phyloP scores from a whole-genome alignment of 2,113 vertebrate genomes.

The Pangasianodon gigas region DNA sequence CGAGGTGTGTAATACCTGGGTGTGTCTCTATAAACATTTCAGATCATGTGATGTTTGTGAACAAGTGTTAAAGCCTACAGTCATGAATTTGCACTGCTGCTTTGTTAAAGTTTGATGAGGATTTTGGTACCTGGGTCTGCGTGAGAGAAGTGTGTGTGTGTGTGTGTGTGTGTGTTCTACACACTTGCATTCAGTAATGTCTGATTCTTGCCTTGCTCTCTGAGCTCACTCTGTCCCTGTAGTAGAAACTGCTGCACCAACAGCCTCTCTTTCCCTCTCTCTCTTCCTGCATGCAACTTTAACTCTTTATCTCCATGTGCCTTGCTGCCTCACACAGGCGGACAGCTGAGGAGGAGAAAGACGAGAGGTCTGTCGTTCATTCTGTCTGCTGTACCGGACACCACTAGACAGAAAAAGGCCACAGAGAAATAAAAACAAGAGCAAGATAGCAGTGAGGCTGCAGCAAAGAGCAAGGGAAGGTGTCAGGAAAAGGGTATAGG shows the following conservation, averaged over 20 bases:
- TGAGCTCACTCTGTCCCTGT: constrained; percentile 58
- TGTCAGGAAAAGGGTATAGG: neutral
- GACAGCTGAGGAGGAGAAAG: constrained; percentile 88
- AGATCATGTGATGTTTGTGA: constrained; percentile 29
- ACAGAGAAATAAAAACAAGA: constrained; percentile 9
- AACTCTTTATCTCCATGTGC: constrained; percentile 85
- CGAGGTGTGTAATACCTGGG: neutral
- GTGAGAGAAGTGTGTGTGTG: neutral
- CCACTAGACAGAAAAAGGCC: constrained; percentile 9
- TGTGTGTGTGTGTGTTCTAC: neutral
- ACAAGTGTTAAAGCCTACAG: neutral
- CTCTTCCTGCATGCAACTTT: constrained; percentile 74
- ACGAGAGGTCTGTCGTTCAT: constrained; percentile 87
- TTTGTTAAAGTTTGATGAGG: neutral
- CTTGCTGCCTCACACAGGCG: constrained; percentile 91
- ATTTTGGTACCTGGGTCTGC: neutral
- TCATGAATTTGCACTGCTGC: neutral
- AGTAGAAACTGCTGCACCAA: constrained; percentile 60
- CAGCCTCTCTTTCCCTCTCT: constrained; percentile 55
- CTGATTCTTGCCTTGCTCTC: constrained; percentile 48
- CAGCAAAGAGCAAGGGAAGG: neutral
- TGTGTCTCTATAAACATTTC: constrained; percentile 12
- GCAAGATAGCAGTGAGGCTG: neutral
- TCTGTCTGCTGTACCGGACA: constrained; percentile 59
- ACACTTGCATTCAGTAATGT: neutral